These are phyloP conservation scores for Prostheceraeus crozeri DNA, from an alignment of 2,888 invertebrate genomes.

Conservation along the genomic window DNA sequence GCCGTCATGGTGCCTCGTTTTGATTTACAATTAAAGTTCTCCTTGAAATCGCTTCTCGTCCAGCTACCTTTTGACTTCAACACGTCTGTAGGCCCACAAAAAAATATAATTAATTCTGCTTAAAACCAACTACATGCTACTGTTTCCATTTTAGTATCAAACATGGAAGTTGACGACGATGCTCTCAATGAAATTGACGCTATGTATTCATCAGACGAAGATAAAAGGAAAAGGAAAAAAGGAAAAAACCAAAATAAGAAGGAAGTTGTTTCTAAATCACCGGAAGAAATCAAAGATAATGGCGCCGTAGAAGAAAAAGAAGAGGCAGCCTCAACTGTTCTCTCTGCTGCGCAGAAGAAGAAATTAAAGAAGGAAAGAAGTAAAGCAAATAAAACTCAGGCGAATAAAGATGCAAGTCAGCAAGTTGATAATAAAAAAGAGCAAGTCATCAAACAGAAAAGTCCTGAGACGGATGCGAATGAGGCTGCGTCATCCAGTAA, in stretches of 20 bases:
- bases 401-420: slow-evolving; percentile 5
- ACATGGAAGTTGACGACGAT: slow-evolving; percentile 21
- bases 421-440: background rate
- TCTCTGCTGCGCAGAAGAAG: slow-evolving; percentile 38
- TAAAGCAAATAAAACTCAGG: slow-evolving; percentile 29
- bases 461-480: background rate
- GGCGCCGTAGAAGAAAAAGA: background rate
- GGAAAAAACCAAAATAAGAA: slow-evolving; percentile 1
- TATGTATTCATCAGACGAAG: slow-evolving; percentile 26
- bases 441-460: too few relatives aligned
- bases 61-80: too few relatives aligned
- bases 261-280: background rate
- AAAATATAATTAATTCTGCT: too few relatives aligned
- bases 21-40: too few relatives aligned
- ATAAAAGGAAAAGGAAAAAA: slow-evolving; percentile 17
- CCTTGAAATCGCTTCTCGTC: too few relatives aligned
- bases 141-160: slow-evolving; percentile 9
- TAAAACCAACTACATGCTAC: too few relatives aligned
- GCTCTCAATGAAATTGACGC: slow-evolving; percentile 12
- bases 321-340: slow-evolving; percentile 19
- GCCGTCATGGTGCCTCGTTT: too few relatives aligned
- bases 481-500: background rate
- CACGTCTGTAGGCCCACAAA: too few relatives aligned
- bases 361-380: slow-evolving; percentile 38
- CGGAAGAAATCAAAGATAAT: background rate